Evolutionary conservation across 2,888 invertebrate genomes (phyloP).

Genomic region (Nomada fabriciana): DNA sequence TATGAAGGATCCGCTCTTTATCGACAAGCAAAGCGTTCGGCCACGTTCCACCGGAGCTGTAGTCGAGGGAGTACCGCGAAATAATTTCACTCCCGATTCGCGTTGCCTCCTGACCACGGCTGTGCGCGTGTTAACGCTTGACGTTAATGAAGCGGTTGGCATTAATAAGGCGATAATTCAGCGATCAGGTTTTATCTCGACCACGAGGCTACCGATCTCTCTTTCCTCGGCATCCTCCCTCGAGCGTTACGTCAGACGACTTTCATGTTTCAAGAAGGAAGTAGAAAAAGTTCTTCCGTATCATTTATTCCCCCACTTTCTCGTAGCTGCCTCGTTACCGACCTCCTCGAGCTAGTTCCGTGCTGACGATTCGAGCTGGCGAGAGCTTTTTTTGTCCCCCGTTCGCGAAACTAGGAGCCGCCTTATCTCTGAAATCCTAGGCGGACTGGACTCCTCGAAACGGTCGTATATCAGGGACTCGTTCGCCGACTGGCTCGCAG

Average conservation of each 20-base stretch:
- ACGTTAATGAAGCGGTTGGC: conserved; percentile 82
- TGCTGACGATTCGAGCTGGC: too few relatives aligned
- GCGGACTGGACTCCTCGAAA: conserved; percentile 42
- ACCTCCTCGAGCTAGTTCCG: not conserved
- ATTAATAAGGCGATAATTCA: conserved; percentile 78
- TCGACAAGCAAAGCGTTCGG: conserved; percentile 69
- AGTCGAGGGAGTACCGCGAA: conserved; percentile 43
- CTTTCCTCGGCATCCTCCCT: conserved; percentile 21
- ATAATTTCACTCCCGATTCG: conserved; percentile 68
- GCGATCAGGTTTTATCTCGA: conserved; percentile 66
- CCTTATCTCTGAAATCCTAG: conserved; percentile 59
- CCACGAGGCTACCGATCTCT: conserved; percentile 67
- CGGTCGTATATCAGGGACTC: conserved; percentile 37
- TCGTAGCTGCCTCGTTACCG: not conserved
- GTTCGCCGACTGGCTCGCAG: conserved; percentile 47
- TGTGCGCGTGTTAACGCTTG: conserved; percentile 71
- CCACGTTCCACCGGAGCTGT: conserved; percentile 50
- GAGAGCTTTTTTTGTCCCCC: not conserved
- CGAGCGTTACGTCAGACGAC: not conserved
- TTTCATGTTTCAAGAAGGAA: not conserved
- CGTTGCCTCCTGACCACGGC: conserved; percentile 49
- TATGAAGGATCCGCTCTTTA: conserved; percentile 77
- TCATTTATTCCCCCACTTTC: not conserved
- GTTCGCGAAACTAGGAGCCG: conserved; percentile 43
- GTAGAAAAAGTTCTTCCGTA: not conserved